Conservation (phyloP, 2,888 invertebrate species). For the Agrotis ipsilon region DNA sequence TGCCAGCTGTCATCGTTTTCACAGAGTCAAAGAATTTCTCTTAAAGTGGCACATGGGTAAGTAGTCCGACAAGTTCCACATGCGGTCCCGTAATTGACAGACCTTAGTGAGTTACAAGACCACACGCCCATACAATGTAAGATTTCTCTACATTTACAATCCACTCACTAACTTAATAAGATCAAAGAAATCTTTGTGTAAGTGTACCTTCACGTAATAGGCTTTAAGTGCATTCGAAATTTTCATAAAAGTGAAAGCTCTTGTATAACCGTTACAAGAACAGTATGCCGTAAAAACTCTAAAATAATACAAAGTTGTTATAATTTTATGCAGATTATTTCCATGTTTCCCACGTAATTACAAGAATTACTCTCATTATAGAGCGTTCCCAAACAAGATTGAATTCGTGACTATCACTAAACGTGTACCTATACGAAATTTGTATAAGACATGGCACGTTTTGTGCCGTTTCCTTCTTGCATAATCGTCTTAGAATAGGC, state of each 20-base stretch:
- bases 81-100: slow-evolving; percentile 66
- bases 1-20: slow-evolving; percentile 45
- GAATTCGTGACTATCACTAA: slow-evolving; percentile 79
- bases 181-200: slow-evolving; percentile 44
- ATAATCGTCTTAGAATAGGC: slow-evolving; percentile 60
- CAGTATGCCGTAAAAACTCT: slow-evolving; percentile 49
- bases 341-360: slow-evolving; percentile 66
- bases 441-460: slow-evolving; percentile 71
- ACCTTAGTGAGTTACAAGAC: slow-evolving; percentile 56
- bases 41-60: slow-evolving; percentile 62
- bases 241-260: slow-evolving; percentile 64
- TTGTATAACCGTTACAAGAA: slow-evolving; percentile 61
- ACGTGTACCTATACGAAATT: slow-evolving; percentile 71
- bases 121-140: slow-evolving; percentile 39
- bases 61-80: slow-evolving; percentile 65
- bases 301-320: slow-evolving; percentile 46
- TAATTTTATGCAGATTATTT: slow-evolving; percentile 62
- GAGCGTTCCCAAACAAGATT: slow-evolving; percentile 68
- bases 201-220: slow-evolving; percentile 48
- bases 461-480: slow-evolving; percentile 68
- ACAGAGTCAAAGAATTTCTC: slow-evolving; percentile 67
- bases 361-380: slow-evolving; percentile 66
- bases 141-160: slow-evolving; percentile 65
- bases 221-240: slow-evolving; percentile 55
- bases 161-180: slow-evolving; percentile 44